Evolutionary conservation across 2,888 invertebrate species (phyloP), one percentile per base, ranked within the genome.

Genomic region (Ochropleura plecta): DNA sequence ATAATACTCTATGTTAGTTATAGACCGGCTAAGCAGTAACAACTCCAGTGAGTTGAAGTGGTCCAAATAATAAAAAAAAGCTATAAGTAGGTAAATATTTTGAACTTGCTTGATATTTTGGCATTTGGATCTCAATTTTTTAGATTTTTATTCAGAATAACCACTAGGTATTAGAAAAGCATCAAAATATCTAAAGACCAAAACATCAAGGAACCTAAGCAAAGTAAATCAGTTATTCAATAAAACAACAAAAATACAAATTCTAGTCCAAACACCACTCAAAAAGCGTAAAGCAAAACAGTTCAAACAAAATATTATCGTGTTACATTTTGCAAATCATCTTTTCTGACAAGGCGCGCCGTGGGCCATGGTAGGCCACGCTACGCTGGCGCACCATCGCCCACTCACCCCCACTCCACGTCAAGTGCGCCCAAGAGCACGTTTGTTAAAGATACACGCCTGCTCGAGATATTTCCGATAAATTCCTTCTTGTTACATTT

Each of bases 401-500:
- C 81, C 89, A 82, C 91, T 93, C 86, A 83, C 89, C 90, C 90
- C 89, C 91, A 91, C 92, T 93, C 89, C 87, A 81, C 76, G 73
- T 85, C 82, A 82, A 92, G 90, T 76, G 80, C 76, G 63, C 16
- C 78, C 82, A 76, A 90, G 89, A 84, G 91, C 91, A 88, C 91
- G 92, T 90, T 91, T 91, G 90, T 90, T 87, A 91, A 88, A 87
- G 87, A 85, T 87, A 88, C 88, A 84, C 78, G 86, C 86, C 87
- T 84, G 84, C 82, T 93, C 88, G 91, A 94, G 94, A 93, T 93
- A 89, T 94, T 94, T 93, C 94, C 94, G 90, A 94, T 94, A 94
- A 92, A 92, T 91, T 92, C 90, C 88, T 89, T 86, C 91, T 89
- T 91, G 90, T 88, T 86, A 90, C 85, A 90, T 88, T 89, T 91